Evolutionary conservation across 1,140 invertebrate genomes (phyloP).

Genomic region (Drosophila baimaii): DNA sequence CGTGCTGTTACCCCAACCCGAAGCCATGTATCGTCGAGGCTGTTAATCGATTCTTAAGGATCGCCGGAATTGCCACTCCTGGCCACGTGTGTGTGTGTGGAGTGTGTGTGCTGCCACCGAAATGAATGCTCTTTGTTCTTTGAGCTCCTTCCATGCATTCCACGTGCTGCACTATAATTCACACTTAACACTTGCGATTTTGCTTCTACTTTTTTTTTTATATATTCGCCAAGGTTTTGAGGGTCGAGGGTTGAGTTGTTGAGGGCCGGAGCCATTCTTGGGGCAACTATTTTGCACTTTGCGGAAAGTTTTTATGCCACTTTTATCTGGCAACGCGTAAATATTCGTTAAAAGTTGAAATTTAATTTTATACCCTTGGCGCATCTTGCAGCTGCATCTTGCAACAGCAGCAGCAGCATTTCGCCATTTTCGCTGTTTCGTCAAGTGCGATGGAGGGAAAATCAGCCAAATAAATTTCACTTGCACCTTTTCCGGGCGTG

Average conservation of each 20-base stretch:
- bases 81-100: conserved; percentile 41
- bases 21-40: conserved; percentile 1
- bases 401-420: conserved; percentile 29
- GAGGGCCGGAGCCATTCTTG: conserved; percentile 34
- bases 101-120: no score
- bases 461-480: conserved; percentile 78
- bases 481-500: conserved; percentile 59
- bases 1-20: neutral
- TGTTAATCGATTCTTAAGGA: conserved; percentile 47
- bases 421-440: conserved; percentile 36
- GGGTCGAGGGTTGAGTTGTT: conserved; percentile 52
- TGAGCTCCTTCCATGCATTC: conserved; percentile 44
- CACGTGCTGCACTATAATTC: conserved; percentile 70
- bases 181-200: conserved; percentile 75
- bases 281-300: conserved; percentile 74
- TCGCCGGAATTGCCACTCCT: conserved; percentile 25
- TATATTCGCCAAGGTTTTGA: neutral
- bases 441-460: conserved; percentile 48
- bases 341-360: conserved; percentile 83
- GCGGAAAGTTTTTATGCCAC: conserved; percentile 78
- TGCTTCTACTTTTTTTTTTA: conserved; percentile 12
- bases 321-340: conserved; percentile 81
- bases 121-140: conserved; percentile 66
- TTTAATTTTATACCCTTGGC: conserved; percentile 78
- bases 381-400: conserved; percentile 20